These are phyloP conservation scores for Diorhabda elongata DNA, from an alignment of 1,140 invertebrate genomes.

Conservation along the genomic window DNA sequence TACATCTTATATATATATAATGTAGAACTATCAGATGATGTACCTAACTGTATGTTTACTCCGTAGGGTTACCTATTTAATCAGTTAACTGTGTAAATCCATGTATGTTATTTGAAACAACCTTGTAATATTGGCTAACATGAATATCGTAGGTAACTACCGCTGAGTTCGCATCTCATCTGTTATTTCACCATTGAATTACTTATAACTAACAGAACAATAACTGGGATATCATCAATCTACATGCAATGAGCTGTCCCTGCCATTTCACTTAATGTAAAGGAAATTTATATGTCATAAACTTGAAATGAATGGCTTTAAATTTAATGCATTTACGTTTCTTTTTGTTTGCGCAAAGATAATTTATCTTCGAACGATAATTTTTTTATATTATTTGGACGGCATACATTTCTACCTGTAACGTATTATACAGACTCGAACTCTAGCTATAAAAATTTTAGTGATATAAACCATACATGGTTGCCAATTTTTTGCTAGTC, in stretches of 20 bases:
- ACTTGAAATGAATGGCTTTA: not conserved
- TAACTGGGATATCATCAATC: slow-evolving; percentile 1
- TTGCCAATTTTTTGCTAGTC: not conserved
- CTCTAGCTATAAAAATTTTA: too few relatives aligned
- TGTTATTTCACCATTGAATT: not conserved
- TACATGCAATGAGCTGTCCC: not conserved
- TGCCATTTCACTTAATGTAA: not conserved
- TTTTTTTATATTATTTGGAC: not conserved
- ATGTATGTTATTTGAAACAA: too few relatives aligned
- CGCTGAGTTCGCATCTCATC: not conserved
- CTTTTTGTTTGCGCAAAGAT: not conserved
- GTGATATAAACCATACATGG: too few relatives aligned
- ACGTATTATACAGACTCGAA: too few relatives aligned
- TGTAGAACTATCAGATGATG: too few relatives aligned
- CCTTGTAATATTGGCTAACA: too few relatives aligned
- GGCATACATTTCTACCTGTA: too few relatives aligned
- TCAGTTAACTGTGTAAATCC: too few relatives aligned
- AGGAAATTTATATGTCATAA: not conserved
- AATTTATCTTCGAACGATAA: not conserved
- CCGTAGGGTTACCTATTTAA: too few relatives aligned
- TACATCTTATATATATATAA: too few relatives aligned
- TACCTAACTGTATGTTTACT: too few relatives aligned
- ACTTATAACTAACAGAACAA: slow-evolving; percentile 2
- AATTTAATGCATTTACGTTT: not conserved
- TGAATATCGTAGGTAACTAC: not conserved